Conservation (phyloP, 2,113 vertebrate species). For the Onychostoma macrolepis region DNA sequence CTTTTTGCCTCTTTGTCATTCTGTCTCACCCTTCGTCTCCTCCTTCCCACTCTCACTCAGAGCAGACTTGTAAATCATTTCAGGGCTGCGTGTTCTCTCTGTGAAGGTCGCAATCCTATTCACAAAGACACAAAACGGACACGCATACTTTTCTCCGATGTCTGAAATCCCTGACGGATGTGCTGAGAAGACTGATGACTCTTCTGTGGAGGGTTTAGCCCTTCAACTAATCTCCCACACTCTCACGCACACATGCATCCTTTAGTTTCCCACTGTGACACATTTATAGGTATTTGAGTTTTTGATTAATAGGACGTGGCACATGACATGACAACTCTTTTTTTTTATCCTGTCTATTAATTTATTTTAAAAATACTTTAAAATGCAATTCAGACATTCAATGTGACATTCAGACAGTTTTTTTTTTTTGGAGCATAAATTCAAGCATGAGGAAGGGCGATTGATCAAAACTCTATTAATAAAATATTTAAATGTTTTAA, state of each 20-base stretch:
- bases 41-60: constrained; percentile 18
- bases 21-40: constrained; percentile 18
- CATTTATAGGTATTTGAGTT: background rate
- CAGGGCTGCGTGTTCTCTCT: constrained; percentile 29
- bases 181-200: constrained; percentile 26
- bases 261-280: background rate
- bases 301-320: background rate
- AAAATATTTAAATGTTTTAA: too few relatives aligned
- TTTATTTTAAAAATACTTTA: background rate
- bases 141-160: constrained; percentile 9
- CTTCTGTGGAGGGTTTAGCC: constrained; percentile 34
- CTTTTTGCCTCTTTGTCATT: constrained; percentile 44
- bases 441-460: too few relatives aligned
- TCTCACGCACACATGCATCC: constrained; percentile 1
- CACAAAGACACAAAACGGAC: constrained; percentile 40
- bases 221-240: constrained; percentile 15
- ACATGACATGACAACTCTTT: background rate
- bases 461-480: too few relatives aligned
- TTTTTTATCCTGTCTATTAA: background rate
- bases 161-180: constrained; percentile 25
- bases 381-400: background rate
- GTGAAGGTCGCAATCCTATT: constrained; percentile 44
- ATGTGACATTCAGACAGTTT: too few relatives aligned
- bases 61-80: constrained; percentile 40
- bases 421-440: too few relatives aligned